These are phyloP conservation scores for Diadophis punctatus DNA, from an alignment of 2,113 vertebrate species.

Conservation along the genomic window DNA sequence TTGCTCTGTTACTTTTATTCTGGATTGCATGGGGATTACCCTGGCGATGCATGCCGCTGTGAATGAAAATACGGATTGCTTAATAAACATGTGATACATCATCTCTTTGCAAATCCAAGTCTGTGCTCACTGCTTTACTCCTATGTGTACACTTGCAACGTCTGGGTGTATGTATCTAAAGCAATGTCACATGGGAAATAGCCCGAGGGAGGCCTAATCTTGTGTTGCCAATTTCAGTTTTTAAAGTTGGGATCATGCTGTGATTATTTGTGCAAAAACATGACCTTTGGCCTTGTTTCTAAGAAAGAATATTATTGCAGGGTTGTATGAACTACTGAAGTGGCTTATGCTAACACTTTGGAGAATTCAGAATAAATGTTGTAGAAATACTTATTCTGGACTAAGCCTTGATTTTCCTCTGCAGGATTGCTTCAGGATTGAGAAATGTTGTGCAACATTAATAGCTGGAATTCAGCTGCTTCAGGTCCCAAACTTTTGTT, in stretches of 20 bases:
- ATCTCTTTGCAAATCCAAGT: neutral
- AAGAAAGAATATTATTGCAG: neutral
- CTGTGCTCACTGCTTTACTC: neutral
- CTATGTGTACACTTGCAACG: neutral
- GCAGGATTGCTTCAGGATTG: neutral
- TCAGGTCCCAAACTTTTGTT: conserved; percentile 28
- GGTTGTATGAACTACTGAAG: neutral
- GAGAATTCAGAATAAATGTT: neutral
- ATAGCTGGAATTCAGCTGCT: neutral
- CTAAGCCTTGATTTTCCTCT: too few relatives aligned
- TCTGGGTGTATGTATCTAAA: neutral
- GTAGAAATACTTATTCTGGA: neutral
- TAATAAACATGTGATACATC: neutral
- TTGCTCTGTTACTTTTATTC: neutral
- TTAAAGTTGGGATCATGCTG: neutral
- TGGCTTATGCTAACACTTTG: neutral
- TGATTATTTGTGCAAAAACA: neutral
- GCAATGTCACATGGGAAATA: neutral
- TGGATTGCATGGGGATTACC: neutral
- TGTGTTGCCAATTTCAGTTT: neutral
- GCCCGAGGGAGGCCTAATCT: neutral
- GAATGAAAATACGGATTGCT: neutral
- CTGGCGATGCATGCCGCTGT: neutral
- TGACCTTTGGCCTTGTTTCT: neutral
- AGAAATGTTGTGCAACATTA: neutral